phyloP scores from a whole-genome alignment of 2,797 vertebrate genomes.

The Taeniopygia guttata region DNA sequence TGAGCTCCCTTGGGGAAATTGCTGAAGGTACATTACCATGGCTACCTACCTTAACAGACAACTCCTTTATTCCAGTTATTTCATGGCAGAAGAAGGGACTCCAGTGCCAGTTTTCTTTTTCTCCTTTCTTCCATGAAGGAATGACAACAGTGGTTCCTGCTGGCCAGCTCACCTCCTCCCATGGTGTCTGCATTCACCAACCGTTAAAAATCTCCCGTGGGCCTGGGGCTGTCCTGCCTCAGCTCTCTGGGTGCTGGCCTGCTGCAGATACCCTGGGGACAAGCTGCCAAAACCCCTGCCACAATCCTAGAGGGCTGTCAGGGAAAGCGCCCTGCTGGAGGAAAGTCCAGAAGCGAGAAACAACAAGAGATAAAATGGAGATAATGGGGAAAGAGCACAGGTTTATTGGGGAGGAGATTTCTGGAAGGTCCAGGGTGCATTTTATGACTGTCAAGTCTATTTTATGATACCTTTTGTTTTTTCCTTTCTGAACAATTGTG shows the following conservation, averaged over 20 bases:
- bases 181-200: accelerated
- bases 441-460: neutral
- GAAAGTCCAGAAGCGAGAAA: neutral
- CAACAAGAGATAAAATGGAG: accelerated
- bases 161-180: neutral
- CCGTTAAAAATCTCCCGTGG: neutral
- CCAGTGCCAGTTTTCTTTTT: neutral
- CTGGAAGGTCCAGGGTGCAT: neutral
- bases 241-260: neutral
- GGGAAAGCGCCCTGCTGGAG: neutral
- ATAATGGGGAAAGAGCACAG: neutral
- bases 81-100: neutral
- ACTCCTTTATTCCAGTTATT: neutral
- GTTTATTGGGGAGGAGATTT: neutral
- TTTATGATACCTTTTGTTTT: neutral
- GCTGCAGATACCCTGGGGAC: neutral
- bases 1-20: neutral
- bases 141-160: neutral
- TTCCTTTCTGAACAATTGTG: neutral
- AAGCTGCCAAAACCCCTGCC: neutral
- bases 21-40: neutral
- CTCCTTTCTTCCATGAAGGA: neutral
- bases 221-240: neutral
- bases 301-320: too few relatives aligned
- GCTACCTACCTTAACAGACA: neutral